Conservation (phyloP, 1,140 invertebrate species). For the Papilio polytes region DNA sequence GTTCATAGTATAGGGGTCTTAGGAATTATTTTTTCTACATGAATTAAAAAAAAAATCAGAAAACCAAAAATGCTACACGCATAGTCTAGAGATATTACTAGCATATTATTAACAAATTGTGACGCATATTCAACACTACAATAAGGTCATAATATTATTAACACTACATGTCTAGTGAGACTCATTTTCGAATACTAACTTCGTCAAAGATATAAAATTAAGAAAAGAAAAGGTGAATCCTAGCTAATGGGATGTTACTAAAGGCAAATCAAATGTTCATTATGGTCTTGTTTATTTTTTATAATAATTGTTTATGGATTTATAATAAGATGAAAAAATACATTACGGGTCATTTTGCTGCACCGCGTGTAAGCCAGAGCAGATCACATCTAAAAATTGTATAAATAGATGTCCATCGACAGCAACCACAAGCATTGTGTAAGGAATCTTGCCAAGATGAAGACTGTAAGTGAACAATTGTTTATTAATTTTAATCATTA, state of each 20-base stretch:
- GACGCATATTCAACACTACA: too few relatives aligned
- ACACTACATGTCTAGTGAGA: background rate
- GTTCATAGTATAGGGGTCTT: background rate
- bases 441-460: constrained; percentile 51
- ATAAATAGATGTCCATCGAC: constrained; percentile 52
- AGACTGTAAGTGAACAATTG: constrained; percentile 50
- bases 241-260: background rate
- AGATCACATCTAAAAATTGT: constrained; percentile 40
- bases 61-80: too few relatives aligned
- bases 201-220: background rate
- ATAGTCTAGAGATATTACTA: too few relatives aligned
- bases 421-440: constrained; percentile 43
- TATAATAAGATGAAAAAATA: constrained; percentile 19
- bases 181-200: background rate
- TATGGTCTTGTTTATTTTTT: background rate
- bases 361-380: constrained; percentile 44
- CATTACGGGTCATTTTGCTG: constrained; percentile 58
- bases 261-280: background rate
- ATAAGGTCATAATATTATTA: background rate
- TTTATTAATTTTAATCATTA: background rate
- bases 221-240: background rate
- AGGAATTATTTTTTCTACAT: background rate
- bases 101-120: too few relatives aligned
- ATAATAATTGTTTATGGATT: background rate
- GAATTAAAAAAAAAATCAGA: background rate